Evolutionary conservation across 1,140 invertebrate genomes (phyloP), one percentile per base, ranked within the genome.

Genomic region (Lanistes nyassanus): DNA sequence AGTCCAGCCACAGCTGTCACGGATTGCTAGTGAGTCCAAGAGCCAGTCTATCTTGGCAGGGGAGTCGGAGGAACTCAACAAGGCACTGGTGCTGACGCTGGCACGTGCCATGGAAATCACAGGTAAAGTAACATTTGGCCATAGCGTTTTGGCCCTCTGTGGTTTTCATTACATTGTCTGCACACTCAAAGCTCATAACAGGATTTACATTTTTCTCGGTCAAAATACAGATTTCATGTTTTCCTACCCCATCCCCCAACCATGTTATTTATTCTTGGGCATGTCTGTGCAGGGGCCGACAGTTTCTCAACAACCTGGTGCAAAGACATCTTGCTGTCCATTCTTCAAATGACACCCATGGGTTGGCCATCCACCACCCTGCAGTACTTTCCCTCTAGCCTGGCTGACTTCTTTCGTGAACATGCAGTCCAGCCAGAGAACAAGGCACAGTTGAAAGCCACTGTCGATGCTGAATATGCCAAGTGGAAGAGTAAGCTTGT

Each of bases 1-100:
- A 86, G 95, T 98, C 0, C 95, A 97, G 83, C 93, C 96, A 34
- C 89, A 90, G 76, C 76, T 98, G 74, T 97, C 95, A 0, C 91
- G 96, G 34, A 94, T 96, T 80, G 91, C 96, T 2, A 94, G 92
- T 55, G 96, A 98, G 83, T 94, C 94, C 0, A 98, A 98, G 87
- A 79, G 85, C 34, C 67, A 76, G 58, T 69, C 81, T 21, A 91
- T 97, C 3, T 94, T 97, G 0, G 97, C 96, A 0, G 93, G 93
- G 0, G 97, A 99, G 87, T 98, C 96, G 0, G 97, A 99, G 88
- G 97, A 98, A 88, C 89, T 98, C 0, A 98, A 98, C 86, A 90
- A 96, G 78, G 95, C 95, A 0, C 90, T 98, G 0, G 96, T 99
- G 0, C 90, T 98, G 2, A 98, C 96, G 1, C 88, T 99, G n/a